Evolutionary conservation across 2,797 vertebrate species (phyloP).

Genomic region (Rhyacichthys aspro): DNA sequence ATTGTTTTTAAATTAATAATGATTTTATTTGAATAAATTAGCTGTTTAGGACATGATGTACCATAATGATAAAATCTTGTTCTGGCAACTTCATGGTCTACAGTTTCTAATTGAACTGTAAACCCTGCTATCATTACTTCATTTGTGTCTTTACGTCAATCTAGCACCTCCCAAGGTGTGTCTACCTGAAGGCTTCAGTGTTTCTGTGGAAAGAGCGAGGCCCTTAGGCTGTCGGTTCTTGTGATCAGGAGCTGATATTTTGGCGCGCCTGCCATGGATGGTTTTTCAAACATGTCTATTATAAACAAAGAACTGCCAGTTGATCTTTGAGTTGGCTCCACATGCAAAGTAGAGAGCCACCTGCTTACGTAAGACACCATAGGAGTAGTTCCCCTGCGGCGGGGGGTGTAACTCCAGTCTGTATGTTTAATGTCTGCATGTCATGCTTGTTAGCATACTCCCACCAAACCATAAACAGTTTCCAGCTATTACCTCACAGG

Average conservation of each 20-base stretch:
- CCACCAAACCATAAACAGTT: slow-evolving; percentile 15
- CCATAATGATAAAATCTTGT: neutral
- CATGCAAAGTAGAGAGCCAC: slow-evolving; percentile 23
- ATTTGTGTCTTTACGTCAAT: slow-evolving; percentile 21
- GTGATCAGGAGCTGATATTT: slow-evolving; percentile 29
- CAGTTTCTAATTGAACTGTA: slow-evolving; percentile 4
- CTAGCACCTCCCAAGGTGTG: slow-evolving; percentile 36
- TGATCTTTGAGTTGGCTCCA: slow-evolving; percentile 27
- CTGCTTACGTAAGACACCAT: slow-evolving; percentile 15
- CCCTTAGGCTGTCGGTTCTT: slow-evolving; percentile 38
- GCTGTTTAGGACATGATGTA: neutral
- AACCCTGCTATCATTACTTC: neutral
- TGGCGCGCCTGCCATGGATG: slow-evolving; percentile 42
- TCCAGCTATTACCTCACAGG: neutral
- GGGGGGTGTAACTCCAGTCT: neutral
- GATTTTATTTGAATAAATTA: neutral
- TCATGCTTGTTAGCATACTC: slow-evolving; percentile 17
- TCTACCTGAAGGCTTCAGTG: slow-evolving; percentile 8
- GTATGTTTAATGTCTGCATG: neutral
- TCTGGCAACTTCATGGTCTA: neutral
- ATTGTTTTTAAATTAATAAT: neutral
- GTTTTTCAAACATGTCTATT: slow-evolving; percentile 41
- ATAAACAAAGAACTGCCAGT: slow-evolving; percentile 27
- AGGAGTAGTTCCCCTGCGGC: slow-evolving; percentile 8
- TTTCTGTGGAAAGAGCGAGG: slow-evolving; percentile 6